Evolutionary conservation across 2,888 invertebrate species (phyloP), one percentile per base, ranked within the genome.

Genomic region (Apoda limacodes): DNA sequence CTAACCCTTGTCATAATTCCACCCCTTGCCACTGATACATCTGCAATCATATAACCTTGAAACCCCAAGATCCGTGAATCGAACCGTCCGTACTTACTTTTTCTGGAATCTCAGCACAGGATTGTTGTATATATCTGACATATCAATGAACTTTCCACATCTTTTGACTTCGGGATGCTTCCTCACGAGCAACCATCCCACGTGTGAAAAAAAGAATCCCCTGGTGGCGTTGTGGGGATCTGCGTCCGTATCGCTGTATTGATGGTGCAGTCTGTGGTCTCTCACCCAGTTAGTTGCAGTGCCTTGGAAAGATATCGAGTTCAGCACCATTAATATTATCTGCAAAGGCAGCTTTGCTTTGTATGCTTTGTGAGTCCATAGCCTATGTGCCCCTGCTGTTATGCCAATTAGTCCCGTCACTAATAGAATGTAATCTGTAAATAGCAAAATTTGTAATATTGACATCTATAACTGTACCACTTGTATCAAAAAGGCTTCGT

Each of bases 161-260:
- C n/a, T n/a, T n/a, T n/a, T n/a, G n/a, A n/a, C n/a, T n/a, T n/a
- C n/a, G n/a, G n/a, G n/a, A n/a, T n/a, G n/a, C n/a, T n/a, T n/a
- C n/a, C n/a, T n/a, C n/a, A n/a, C n/a, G 90, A 90, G 55, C 88
- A 91, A 66, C 92, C 92, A 92, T 14, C 91, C 91, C 39, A 90
- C 78, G 57, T 92, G 90, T 2, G 90, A 74, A 60, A 90, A 91
- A 76, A 90, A 90, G 67, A 92, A 89, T n/a, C 91, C 91, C 23
- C 88, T 71, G 17, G 48, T 84, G 5, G 88, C 85, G 51, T 89
- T 88, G 54, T 89, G 88, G n/a, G n/a, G n/a, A n/a, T n/a, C n/a
- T n/a, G n/a, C n/a, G n/a, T n/a, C n/a, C n/a, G n/a, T n/a, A n/a
- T 89, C 89, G 37, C 84, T 85, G 71, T 83, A 89, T 10, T 89